Conservation (phyloP, 2,797 vertebrate genomes). For the Microcaecilia unicolor region DNA sequence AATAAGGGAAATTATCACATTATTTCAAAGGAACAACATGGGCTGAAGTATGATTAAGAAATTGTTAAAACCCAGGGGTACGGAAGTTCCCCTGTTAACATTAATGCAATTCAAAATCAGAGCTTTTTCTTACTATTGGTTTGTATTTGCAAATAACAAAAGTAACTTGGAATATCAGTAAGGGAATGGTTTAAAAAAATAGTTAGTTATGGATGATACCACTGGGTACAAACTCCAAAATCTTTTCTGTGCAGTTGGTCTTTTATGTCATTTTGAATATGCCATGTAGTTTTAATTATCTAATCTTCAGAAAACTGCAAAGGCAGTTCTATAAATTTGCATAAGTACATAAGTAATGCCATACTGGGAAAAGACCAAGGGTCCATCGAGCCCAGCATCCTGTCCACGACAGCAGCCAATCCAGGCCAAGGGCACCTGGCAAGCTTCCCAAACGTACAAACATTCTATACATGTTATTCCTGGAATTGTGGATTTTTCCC, state of each 20-base stretch:
- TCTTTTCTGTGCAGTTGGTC: slow-evolving; percentile 17
- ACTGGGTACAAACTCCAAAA: slow-evolving; percentile 23
- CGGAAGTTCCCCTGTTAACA: slow-evolving; percentile 51
- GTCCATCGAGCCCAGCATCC: too few relatives aligned
- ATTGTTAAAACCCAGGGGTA: slow-evolving; percentile 52
- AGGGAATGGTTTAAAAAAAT: too few relatives aligned
- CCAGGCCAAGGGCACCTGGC: too few relatives aligned
- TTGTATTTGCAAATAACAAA: slow-evolving; percentile 38
- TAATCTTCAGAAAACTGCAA: too few relatives aligned
- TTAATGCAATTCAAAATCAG: slow-evolving; percentile 57
- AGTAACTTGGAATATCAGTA: slow-evolving; percentile 21
- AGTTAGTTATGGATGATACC: slow-evolving; percentile 25
- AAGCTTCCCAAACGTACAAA: too few relatives aligned
- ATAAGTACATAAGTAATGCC: too few relatives aligned
- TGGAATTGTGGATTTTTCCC: too few relatives aligned
- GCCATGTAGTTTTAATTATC: slow-evolving; percentile 24
- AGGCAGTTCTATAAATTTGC: too few relatives aligned
- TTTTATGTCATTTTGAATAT: slow-evolving; percentile 24
- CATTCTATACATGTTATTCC: too few relatives aligned
- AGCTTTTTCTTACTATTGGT: slow-evolving; percentile 42
- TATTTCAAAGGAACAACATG: slow-evolving; percentile 36
- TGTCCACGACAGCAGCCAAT: too few relatives aligned
- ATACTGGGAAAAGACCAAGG: too few relatives aligned
- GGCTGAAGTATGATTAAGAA: slow-evolving; percentile 42
- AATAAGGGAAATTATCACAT: slow-evolving; percentile 47